A percentile compares a stretch with the other conserved stretches of the same genome.
Evolutionary conservation across 2,113 vertebrate species (phyloP).

Genomic region (Conger conger): DNA sequence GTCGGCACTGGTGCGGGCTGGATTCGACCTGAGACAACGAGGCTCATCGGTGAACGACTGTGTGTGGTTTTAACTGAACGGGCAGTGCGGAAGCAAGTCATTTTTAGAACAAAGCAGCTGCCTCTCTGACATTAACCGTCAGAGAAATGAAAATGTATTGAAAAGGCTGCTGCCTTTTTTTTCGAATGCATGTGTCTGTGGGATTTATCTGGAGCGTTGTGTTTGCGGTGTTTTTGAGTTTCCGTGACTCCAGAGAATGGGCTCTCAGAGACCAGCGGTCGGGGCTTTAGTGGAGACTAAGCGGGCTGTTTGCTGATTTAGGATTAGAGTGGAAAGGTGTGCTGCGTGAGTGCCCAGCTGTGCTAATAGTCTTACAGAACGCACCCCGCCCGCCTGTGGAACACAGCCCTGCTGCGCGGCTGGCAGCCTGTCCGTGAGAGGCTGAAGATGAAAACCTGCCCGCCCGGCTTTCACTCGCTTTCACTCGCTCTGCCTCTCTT

Average conservation of each 20-base stretch:
- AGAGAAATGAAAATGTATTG: not conserved
- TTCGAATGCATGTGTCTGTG: not conserved
- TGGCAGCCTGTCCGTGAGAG: constrained; percentile 31
- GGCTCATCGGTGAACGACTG: no score
- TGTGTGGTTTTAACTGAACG: no score
- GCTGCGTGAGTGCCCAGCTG: constrained; percentile 54
- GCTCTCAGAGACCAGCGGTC: not conserved
- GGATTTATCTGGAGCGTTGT: not conserved
- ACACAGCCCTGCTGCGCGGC: not conserved
- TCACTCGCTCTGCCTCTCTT: not conserved
- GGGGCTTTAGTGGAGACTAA: not conserved
- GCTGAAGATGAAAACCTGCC: no score
- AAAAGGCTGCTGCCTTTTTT: not conserved
- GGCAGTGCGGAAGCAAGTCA: no score
- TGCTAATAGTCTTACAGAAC: constrained; percentile 48
- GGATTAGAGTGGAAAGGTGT: constrained; percentile 61
- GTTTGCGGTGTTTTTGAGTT: not conserved
- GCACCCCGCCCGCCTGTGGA: constrained; percentile 23
- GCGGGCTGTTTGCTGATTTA: constrained; percentile 62
- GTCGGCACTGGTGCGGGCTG: no score
- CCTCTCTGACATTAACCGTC: not conserved
- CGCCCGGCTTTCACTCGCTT: no score
- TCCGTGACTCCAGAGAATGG: constrained; percentile 11
- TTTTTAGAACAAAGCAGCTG: not conserved
- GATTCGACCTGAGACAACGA: no score